These are phyloP conservation scores for Masticophis lateralis DNA, from an alignment of 2,797 vertebrate genomes.

Conservation along the genomic window DNA sequence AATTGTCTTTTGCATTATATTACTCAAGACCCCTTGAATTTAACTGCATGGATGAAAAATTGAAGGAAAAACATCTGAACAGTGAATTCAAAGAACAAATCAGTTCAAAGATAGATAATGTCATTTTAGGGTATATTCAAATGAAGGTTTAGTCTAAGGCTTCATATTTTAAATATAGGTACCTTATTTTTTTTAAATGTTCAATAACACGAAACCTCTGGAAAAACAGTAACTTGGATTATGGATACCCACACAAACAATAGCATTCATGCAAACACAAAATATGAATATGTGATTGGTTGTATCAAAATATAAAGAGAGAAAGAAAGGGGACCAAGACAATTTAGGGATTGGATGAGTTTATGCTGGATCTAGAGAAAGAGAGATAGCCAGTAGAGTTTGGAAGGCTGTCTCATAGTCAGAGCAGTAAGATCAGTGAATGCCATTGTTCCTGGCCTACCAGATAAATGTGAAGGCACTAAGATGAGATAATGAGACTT, in stretches of 20 bases:
- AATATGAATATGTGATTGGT: not conserved
- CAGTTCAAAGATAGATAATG: not conserved
- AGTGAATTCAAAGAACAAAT: not conserved
- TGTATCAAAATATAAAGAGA: not conserved
- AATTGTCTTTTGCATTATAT: not conserved
- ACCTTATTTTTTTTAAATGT: not conserved
- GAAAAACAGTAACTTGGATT: not conserved
- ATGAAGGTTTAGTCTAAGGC: not conserved
- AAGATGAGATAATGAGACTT: not conserved
- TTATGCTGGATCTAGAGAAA: not conserved
- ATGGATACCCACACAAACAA: not conserved
- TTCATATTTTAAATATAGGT: not conserved
- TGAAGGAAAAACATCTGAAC: rapidly evolving
- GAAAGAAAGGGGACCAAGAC: not conserved
- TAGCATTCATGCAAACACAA: not conserved
- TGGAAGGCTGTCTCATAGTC: not conserved
- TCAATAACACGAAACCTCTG: not conserved
- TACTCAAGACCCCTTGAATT: not conserved
- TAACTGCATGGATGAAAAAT: rapidly evolving
- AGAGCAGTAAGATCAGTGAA: not conserved
- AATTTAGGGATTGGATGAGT: not conserved
- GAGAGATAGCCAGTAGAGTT: not conserved
- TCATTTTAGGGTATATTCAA: not conserved
- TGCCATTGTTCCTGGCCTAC: not conserved
- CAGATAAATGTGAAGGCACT: not conserved